A percentile compares a stretch with the other conserved stretches of the same genome.
Conservation (phyloP, 2,797 vertebrate species). For the Ctenochaetus hawaiiensis region DNA sequence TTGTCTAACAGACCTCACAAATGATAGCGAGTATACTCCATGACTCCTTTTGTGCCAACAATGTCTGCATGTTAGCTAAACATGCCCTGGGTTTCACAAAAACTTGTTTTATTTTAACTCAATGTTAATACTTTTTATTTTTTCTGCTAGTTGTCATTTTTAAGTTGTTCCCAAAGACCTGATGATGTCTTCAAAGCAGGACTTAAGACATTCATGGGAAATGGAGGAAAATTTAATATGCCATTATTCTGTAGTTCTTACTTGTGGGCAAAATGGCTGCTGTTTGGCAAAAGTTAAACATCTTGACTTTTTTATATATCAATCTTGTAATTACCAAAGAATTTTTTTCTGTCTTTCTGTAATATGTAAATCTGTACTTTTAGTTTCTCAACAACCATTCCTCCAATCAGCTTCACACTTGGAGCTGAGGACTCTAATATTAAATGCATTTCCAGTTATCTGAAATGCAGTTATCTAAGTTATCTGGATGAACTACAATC, state of each 20-base stretch:
- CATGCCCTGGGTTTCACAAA: not conserved
- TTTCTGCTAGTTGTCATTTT: not conserved
- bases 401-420: too few relatives aligned
- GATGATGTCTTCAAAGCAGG: not conserved
- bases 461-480: too few relatives aligned
- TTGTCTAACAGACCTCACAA: not conserved
- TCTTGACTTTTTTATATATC: not conserved
- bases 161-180: not conserved
- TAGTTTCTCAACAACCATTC: too few relatives aligned
- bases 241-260: too few relatives aligned
- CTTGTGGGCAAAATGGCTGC: not conserved
- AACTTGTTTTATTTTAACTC: not conserved
- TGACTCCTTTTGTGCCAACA: not conserved
- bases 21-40: not conserved
- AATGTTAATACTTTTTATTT: not conserved
- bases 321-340: not conserved
- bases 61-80: not conserved
- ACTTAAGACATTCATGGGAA: not conserved
- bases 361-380: too few relatives aligned
- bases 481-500: too few relatives aligned
- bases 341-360: too few relatives aligned
- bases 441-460: too few relatives aligned
- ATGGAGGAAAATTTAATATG: not conserved
- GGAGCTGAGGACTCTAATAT: too few relatives aligned
- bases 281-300: not conserved